These are phyloP conservation scores for Salmo trutta DNA, from an alignment of 2,797 vertebrate genomes.

Conservation along the genomic window DNA sequence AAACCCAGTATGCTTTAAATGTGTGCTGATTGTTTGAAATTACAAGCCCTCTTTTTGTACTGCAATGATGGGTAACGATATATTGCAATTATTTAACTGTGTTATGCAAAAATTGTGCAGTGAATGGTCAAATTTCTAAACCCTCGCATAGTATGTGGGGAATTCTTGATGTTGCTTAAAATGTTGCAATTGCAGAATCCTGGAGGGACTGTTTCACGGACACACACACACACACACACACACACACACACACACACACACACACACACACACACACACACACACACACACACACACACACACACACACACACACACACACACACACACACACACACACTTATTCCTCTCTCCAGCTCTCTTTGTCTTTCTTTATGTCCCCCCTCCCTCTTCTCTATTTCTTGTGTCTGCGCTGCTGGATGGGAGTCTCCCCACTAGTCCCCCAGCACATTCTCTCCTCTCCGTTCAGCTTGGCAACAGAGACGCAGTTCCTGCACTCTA, in stretches of 20 bases:
- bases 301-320: not conserved
- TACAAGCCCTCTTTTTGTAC: too few species aligned
- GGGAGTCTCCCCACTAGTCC: not conserved
- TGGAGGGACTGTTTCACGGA: not conserved
- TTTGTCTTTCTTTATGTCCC: not conserved
- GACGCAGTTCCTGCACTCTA: constrained; percentile 1
- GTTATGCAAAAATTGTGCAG: too few species aligned
- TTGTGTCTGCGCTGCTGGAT: constrained; percentile 14
- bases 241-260: not conserved
- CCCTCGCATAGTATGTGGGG: too few species aligned
- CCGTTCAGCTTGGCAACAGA: constrained; percentile 8
- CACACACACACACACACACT: constrained; percentile 8
- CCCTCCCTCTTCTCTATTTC: not conserved
- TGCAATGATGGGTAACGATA: too few species aligned
- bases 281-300: not conserved
- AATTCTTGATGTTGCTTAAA: too few species aligned
- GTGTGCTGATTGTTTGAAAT: too few species aligned
- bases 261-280: not conserved
- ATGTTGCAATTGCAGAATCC: too few species aligned
- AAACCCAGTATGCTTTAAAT: too few species aligned
- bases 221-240: not conserved
- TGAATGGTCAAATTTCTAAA: too few species aligned
- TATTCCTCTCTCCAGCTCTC: constrained; percentile 23
- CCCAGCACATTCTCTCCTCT: not conserved
- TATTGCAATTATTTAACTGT: too few species aligned